A percentile compares a stretch with the other conserved stretches of the same genome.
phyloP scores from a whole-genome alignment of 92 coral and sea anemone species.

The Palythoa caribaeorum region DNA sequence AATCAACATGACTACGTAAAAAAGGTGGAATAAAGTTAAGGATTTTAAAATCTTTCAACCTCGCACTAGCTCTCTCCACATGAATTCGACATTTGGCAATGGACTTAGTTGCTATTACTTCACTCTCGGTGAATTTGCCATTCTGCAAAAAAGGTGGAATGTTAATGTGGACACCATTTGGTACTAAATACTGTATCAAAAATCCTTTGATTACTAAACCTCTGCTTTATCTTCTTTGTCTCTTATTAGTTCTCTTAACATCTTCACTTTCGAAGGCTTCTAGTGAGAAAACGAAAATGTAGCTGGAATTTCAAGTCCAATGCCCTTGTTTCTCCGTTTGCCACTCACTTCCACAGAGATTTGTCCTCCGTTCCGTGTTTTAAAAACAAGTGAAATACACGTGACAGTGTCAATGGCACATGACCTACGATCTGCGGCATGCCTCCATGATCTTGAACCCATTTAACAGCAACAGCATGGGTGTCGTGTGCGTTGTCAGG shows the following conservation, averaged over 20 bases:
- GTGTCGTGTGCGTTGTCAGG: background rate
- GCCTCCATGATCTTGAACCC: background rate
- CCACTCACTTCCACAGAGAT: background rate
- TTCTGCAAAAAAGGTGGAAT: conserved; percentile 43
- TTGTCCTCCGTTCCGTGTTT: background rate
- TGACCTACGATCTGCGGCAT: no score
- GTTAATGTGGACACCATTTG: conserved; percentile 59
- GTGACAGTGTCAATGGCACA: no score
- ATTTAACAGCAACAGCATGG: background rate
- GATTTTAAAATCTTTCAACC: conserved; percentile 1
- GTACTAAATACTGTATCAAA: conserved; percentile 47
- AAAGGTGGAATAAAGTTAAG: background rate
- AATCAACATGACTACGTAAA: background rate
- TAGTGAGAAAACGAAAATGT: conserved; percentile 14
- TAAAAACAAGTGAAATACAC: no score
- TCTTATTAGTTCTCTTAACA: no score
- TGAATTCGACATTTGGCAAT: no score
- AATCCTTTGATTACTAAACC: background rate
- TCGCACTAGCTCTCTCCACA: no score
- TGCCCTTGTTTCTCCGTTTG: no score
- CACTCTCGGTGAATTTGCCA: conserved; percentile 7
- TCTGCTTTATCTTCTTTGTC: no score
- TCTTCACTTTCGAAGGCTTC: no score
- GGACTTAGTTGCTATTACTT: no score
- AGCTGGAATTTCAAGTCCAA: conserved; percentile 3